Evolutionary conservation across 1,140 invertebrate genomes (phyloP).

Genomic region (Polypedilum vanderplanki): DNA sequence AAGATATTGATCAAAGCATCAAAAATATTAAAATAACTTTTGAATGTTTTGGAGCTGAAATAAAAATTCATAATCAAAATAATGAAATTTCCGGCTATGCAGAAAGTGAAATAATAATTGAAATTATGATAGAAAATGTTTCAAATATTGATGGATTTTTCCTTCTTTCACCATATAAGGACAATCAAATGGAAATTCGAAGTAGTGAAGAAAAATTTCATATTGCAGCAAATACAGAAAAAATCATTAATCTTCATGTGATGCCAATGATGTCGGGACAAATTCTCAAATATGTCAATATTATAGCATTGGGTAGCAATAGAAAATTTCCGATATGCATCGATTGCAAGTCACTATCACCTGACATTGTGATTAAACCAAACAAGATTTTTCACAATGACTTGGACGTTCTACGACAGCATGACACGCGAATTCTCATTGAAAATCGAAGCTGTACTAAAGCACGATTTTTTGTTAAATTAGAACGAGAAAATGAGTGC

Average conservation of each 20-base stretch:
- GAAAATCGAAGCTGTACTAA: background rate
- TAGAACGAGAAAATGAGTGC: background rate
- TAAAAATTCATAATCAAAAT: background rate
- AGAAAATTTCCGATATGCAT: background rate
- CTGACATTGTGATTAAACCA: background rate
- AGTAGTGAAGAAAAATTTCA: background rate
- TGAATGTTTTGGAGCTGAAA: background rate
- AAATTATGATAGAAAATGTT: background rate
- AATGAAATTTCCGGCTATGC: background rate
- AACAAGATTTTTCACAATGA: background rate
- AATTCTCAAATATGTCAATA: background rate
- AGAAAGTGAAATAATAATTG: background rate
- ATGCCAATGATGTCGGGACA: background rate
- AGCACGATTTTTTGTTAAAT: background rate
- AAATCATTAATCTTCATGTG: background rate
- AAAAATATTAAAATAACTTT: background rate
- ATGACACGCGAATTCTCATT: background rate
- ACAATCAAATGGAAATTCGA: background rate
- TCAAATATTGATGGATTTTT: background rate
- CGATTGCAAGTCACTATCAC: slow-evolving; percentile 7
- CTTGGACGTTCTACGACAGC: background rate
- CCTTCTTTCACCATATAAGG: background rate
- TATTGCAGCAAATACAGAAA: background rate
- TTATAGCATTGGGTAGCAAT: background rate
- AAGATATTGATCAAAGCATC: background rate